phyloP scores from a whole-genome alignment of 2,797 vertebrate species.

The Cyclopterus lumpus region DNA sequence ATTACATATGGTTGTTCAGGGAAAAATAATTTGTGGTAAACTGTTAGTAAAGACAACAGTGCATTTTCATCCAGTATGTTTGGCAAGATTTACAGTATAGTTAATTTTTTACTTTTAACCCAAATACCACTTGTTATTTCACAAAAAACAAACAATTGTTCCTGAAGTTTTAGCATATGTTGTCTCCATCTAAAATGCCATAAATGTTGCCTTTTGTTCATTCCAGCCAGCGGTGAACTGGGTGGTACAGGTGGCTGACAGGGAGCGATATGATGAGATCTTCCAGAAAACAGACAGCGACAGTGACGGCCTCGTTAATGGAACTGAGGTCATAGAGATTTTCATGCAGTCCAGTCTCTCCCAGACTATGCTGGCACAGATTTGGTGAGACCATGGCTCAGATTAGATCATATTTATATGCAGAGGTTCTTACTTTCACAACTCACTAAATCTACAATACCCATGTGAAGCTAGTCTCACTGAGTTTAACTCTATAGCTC shows the following conservation, averaged over 20 bases:
- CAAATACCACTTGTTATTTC: background rate
- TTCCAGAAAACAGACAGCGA: slow-evolving; percentile 93
- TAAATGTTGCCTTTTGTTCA: background rate
- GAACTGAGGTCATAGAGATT: slow-evolving; percentile 96
- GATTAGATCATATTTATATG: background rate
- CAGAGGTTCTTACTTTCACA: background rate
- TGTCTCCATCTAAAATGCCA: background rate
- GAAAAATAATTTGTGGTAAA: slow-evolving; percentile 1
- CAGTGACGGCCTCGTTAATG: slow-evolving; percentile 91
- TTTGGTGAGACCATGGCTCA: slow-evolving; percentile 87
- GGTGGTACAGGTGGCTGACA: slow-evolving; percentile 92
- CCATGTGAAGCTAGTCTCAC: background rate
- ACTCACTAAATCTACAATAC: background rate
- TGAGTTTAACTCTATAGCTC: background rate
- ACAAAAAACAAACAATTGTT: background rate
- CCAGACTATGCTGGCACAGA: slow-evolving; percentile 93
- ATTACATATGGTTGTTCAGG: background rate
- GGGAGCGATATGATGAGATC: slow-evolving; percentile 91
- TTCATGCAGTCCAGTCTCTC: slow-evolving; percentile 96
- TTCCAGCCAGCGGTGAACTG: slow-evolving; percentile 84
- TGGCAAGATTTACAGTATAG: background rate
- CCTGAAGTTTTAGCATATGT: background rate
- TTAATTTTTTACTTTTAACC: background rate
- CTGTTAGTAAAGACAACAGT: background rate
- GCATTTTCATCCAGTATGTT: background rate